phyloP scores from a whole-genome alignment of 2,113 vertebrate genomes.

The Chaetorhynchus papuensis region DNA sequence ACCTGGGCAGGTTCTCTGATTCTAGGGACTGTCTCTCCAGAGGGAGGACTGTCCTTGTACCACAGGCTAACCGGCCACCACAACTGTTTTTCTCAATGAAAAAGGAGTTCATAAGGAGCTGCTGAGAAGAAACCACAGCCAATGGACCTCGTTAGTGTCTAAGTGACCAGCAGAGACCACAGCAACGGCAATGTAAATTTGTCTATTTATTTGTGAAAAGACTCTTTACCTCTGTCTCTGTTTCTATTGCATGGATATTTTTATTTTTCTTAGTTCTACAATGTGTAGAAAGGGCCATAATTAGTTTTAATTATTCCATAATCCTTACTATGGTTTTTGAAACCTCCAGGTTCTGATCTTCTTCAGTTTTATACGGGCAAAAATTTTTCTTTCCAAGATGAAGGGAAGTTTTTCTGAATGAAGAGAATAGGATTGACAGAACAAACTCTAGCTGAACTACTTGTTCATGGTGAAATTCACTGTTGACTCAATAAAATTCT shows the following conservation, averaged over 20 bases:
- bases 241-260: neutral
- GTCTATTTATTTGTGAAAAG: neutral
- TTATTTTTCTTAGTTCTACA: neutral
- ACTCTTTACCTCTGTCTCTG: neutral
- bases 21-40: too few species aligned
- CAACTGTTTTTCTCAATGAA: neutral
- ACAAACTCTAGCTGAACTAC: neutral
- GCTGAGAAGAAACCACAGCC: neutral
- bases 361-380: neutral
- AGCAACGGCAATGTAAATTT: fast-evolving
- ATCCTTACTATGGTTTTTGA: neutral
- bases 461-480: neutral
- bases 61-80: too few species aligned
- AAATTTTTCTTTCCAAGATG: neutral
- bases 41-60: too few species aligned
- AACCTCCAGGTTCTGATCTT: neutral
- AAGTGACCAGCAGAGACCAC: neutral
- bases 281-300: neutral
- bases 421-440: neutral
- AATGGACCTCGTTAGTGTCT: too few species aligned
- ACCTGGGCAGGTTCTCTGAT: too few species aligned
- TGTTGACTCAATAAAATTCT: neutral
- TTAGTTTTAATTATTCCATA: neutral
- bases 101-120: neutral
- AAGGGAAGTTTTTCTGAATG: neutral